Evolutionary conservation across 2,797 vertebrate genomes (phyloP), one percentile per base, ranked within the genome.

Genomic region (Enteromius treurensis): DNA sequence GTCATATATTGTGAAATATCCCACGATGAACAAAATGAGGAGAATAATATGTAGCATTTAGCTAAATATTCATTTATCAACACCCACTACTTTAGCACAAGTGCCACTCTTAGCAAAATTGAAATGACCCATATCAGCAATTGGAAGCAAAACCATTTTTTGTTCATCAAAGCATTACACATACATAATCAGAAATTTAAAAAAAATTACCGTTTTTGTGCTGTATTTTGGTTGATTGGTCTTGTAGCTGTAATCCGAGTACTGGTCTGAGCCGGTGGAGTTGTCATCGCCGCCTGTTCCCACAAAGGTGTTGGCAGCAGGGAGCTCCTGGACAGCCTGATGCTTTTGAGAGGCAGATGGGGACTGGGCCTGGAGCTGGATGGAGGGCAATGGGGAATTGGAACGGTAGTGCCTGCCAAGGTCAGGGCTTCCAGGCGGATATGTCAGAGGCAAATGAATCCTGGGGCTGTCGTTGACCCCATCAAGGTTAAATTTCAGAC

Each of bases 171-270:
- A 4, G 45, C 62, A 67, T 14, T 47, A 21, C 17, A 70, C 6
- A 70, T 47, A 19, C 11, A 37, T 14, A 81, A 75, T 34, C 7
- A 58, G 7, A 34, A 71, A 65, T 53, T 26, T 26, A 26, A 26
- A 26, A 26, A 26, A 26, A 26, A 26, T 95, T 98, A 99, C 98
- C 97, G 99, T 97, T 96, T 99, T 99, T 94, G 96, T 96, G 96
- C 95, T 97, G 94, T 98, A 99, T 95, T 99, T 99, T 88, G 95
- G 95, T 87, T 96, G 96, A 89, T 95, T 98, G 92, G 97, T 97
- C 94, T 97, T 98, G 95, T 99, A 99, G 96, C 98, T 99, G 96
- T 98, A 99, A 95, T 99, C 98, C 89, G 98, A 99, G 93, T 98
- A 99, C 93, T 99, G 98, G 95, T 99, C 98, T 10, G 98, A 99